phyloP scores from a whole-genome alignment of 2,797 vertebrate species.

The Furcifer pardalis region DNA sequence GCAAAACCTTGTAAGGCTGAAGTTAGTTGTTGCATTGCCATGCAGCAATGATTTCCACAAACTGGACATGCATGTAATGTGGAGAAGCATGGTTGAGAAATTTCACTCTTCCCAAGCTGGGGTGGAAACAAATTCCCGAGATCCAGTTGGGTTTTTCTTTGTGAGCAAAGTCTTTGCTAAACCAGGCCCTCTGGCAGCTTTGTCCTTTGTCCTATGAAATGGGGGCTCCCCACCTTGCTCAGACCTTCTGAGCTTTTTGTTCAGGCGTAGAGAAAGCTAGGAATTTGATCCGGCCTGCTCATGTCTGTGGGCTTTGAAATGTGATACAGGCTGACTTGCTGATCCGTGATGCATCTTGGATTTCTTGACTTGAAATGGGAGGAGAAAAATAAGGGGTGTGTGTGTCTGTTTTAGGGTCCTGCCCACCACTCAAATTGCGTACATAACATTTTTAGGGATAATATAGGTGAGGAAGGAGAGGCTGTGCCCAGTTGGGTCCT shows the following conservation, averaged over 20 bases:
- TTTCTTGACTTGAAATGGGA: not conserved
- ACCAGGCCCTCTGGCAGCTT: fast-evolving
- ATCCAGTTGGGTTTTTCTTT: not conserved
- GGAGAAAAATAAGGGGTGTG: not conserved
- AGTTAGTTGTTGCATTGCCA: not conserved
- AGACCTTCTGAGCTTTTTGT: constrained; percentile 39
- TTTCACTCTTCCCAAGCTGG: not conserved
- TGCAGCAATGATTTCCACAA: not conserved
- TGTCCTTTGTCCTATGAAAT: constrained; percentile 25
- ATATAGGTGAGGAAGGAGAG: not conserved
- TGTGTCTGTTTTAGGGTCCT: fast-evolving
- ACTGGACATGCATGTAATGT: not conserved
- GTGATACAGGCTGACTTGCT: constrained; percentile 22
- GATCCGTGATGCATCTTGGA: constrained; percentile 39
- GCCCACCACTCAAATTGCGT: not conserved
- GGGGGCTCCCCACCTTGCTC: constrained; percentile 13
- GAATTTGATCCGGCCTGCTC: constrained; percentile 61
- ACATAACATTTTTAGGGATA: too few species aligned
- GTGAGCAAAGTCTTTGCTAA: not conserved
- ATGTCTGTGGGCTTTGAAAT: constrained; percentile 36
- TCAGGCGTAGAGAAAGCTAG: constrained; percentile 58
- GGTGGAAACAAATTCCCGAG: too few species aligned
- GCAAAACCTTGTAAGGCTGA: not conserved
- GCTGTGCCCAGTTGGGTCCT: not conserved
- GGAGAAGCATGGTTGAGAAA: not conserved